Base-by-base conservation (phyloP, 2,888 invertebrate species). In the Trachelus tabidus region DNA sequence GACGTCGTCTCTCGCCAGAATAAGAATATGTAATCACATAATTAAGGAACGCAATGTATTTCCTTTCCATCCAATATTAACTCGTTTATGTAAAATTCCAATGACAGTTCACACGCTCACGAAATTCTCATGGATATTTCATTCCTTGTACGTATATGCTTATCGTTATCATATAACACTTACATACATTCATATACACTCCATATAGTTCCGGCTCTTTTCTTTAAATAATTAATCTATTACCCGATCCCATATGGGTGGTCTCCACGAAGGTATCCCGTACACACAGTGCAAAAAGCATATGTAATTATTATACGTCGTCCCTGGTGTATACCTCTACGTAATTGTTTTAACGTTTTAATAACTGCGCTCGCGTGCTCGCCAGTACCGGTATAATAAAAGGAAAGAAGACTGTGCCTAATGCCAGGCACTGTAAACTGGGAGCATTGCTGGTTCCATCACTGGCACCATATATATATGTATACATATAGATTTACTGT, bases 281-380 rank as follows among this genome's bases (percentile, higher is more conserved):
- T 56, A 56, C 23, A 56, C 23, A 68, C 56, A 69, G 40, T 40
- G 81, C 80, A 85, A 87, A 84, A 86, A 86, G 82, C 69, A 35
- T 79, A 77, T 83, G 85, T 85, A 88, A 88, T 88, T 88, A 88
- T 85, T 84, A 77, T 79, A 80, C 82, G 81, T 84, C 79, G 79
- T 71, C 71, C 71, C 31, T 12, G 31, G 34, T 71, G 12, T 34
- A 71, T 3, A 9, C 12, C 12, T 31, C 31, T 33, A 76, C 85
- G 82, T 89, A 89, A 89, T 90, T 89, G 89, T 89, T 89, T 89
- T 86, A 88, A 88, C 87, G 87, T 89, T 89, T 89, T 90, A 90
- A 89, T 89, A 90, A 90, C 87, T 85, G 83, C 80, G 80, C 86
- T 87, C 85, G 89, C 88, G 87, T 87, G 88, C 87, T 71, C 12